Percentiles rank a stretch among this genome's conserved stretches.
phyloP scores from a whole-genome alignment of 92 coral and sea anemone species.

The Umimayanthus chanpuru region DNA sequence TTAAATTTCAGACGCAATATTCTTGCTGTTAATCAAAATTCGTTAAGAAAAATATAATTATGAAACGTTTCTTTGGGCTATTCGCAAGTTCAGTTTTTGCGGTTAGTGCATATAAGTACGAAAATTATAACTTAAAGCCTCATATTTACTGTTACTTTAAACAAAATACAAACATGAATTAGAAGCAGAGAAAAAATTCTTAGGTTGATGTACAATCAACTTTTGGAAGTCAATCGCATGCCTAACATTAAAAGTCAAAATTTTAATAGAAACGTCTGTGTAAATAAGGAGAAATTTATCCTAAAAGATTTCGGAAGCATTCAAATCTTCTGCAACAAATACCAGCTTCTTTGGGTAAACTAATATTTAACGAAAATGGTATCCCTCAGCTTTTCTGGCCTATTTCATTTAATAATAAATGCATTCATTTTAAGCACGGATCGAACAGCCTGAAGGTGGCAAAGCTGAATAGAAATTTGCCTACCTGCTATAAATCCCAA shows the following conservation, averaged over 20 bases:
- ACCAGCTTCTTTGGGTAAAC: background rate
- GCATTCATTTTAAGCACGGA: constrained; percentile 1
- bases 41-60: background rate
- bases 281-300: constrained; percentile 22
- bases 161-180: constrained; percentile 16
- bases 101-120: too few species aligned
- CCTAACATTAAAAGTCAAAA: constrained; percentile 32
- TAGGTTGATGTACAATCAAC: background rate
- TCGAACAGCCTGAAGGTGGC: background rate
- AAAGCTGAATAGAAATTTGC: background rate
- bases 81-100: background rate
- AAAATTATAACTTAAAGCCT: background rate
- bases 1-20: constrained; percentile 2
- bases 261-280: constrained; percentile 18
- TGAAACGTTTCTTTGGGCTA: background rate
- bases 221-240: background rate
- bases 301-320: constrained; percentile 32
- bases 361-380: constrained; percentile 2
- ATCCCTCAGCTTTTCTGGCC: background rate
- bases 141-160: constrained; percentile 11
- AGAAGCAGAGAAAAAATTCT: background rate
- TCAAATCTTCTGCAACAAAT: background rate
- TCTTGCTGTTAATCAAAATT: background rate
- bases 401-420: constrained; percentile 11
- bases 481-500: constrained; percentile 15